Evolutionary conservation across 2,113 vertebrate species (phyloP), one percentile per base, ranked within the genome.

Genomic region (Grammomys surdaster): DNA sequence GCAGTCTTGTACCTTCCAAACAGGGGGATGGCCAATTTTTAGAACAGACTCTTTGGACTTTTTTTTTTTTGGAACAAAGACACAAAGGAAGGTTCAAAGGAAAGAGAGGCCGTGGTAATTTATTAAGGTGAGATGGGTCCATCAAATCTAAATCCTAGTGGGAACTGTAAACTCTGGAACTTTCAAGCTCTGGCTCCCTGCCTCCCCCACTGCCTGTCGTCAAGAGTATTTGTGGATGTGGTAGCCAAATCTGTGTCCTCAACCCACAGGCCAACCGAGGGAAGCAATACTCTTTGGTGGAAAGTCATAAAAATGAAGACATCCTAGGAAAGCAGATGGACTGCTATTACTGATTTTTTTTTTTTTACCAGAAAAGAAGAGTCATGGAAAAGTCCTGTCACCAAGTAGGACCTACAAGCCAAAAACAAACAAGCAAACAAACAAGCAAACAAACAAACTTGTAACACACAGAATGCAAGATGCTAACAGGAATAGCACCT

Each of bases 251-350:
- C 65, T 67, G 20, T 88, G 94, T 97, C 90, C 78, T 48, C 72
- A 8, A 88, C 94, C 85, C 46, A 56, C 65, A 89, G 48, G 76
- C 90, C 92, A 96, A 72, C 54, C 69, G 84, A 87, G 72, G 63
- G 94, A 96, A 94, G 88, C 70, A 81, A 69, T 77, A 58, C 11
- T 9, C 85, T 88, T 93, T 81, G 90, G 88, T 96, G 80, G 80
- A 97, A 97, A 96, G 69, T 72, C 84, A 88, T 96, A 96, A 97
- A 96, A 96, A 95, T 96, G 93, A 94, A 94, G 93, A 95, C 54
- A 67, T 93, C 20, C 46, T 73, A 97, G 85, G 95, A 97, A 96
- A 98, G 56, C 40, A 1, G 24, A 77, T 94, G 75, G 73, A 80
- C n/a, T 43, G 43, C 33, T 93, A 54, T 89, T 90, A 84, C 76